Conservation (phyloP, 1,140 invertebrate species). For the Drosophila watanabei region DNA sequence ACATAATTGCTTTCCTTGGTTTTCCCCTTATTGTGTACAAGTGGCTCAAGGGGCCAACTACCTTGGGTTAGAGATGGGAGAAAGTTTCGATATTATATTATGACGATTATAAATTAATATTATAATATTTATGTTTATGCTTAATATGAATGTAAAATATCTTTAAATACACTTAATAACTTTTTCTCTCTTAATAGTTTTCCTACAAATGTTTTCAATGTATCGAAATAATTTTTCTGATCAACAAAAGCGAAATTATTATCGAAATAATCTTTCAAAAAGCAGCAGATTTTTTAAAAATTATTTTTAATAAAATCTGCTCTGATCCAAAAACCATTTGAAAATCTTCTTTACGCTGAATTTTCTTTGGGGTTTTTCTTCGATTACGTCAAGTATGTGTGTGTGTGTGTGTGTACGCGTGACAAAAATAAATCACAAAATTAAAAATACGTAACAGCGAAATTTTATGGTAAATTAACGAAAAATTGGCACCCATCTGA, state of each 20-base stretch:
- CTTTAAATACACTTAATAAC: neutral
- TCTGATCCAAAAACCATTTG: conserved; percentile 35
- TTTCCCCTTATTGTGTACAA: conserved; percentile 25
- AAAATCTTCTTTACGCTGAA: conserved; percentile 16
- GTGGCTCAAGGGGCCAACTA: conserved; percentile 23
- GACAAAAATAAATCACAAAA: conserved; percentile 81
- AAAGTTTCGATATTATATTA: neutral
- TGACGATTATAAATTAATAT: neutral
- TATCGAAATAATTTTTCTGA: neutral
- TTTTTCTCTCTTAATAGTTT: neutral
- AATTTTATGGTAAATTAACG: conserved; percentile 76
- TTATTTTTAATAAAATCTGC: neutral
- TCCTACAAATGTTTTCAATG: neutral
- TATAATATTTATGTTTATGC: neutral
- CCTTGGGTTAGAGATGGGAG: conserved; percentile 2
- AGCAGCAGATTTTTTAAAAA: neutral
- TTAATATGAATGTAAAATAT: neutral
- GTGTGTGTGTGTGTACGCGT: conserved; percentile 42
- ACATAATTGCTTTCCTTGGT: conserved; percentile 41
- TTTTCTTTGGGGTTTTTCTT: conserved; percentile 27
- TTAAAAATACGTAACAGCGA: conserved; percentile 72
- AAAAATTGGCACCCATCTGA: conserved; percentile 65
- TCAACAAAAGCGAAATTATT: neutral
- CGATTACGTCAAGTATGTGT: conserved; percentile 53
- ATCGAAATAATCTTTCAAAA: neutral